These are phyloP conservation scores for Brachionus manjavacas DNA, from an alignment of 1,140 invertebrate species.

Conservation along the genomic window DNA sequence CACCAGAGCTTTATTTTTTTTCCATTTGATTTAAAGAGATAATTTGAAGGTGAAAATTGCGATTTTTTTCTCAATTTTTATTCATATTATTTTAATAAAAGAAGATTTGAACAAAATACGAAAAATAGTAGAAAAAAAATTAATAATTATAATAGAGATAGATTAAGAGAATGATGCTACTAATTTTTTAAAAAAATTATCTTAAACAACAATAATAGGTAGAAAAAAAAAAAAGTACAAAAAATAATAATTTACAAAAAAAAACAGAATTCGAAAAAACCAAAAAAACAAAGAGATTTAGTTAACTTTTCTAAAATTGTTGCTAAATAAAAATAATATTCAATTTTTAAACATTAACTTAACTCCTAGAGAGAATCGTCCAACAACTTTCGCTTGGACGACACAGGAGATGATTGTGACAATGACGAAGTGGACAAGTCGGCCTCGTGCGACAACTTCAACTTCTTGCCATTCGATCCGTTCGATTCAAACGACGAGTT, in stretches of 20 bases:
- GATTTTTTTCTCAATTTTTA: background rate
- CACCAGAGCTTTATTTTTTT: no score
- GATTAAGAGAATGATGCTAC: slow-evolving; percentile 14
- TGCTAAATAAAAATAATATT: background rate
- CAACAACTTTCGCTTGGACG: background rate
- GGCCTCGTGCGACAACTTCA: background rate
- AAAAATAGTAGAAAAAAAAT: background rate
- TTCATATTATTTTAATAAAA: background rate
- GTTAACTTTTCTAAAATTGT: background rate
- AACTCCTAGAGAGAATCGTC: background rate
- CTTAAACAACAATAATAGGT: background rate
- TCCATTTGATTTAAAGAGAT: no score
- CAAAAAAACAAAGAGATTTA: background rate
- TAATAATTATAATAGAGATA: background rate
- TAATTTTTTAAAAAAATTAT: background rate
- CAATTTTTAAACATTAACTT: background rate
- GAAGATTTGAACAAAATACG: slow-evolving; percentile 6
- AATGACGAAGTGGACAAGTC: slow-evolving; percentile 5
- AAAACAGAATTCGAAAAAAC: background rate
- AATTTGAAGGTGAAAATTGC: no score
- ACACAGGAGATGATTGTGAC: background rate
- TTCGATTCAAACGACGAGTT: slow-evolving; percentile 2
- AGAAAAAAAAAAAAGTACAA: background rate
- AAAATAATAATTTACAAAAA: slow-evolving; percentile 1
- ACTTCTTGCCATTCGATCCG: slow-evolving; percentile 1